Evolutionary conservation across 2,888 invertebrate genomes (phyloP), one percentile per base, ranked within the genome.

Genomic region (Pinctada fucata): DNA sequence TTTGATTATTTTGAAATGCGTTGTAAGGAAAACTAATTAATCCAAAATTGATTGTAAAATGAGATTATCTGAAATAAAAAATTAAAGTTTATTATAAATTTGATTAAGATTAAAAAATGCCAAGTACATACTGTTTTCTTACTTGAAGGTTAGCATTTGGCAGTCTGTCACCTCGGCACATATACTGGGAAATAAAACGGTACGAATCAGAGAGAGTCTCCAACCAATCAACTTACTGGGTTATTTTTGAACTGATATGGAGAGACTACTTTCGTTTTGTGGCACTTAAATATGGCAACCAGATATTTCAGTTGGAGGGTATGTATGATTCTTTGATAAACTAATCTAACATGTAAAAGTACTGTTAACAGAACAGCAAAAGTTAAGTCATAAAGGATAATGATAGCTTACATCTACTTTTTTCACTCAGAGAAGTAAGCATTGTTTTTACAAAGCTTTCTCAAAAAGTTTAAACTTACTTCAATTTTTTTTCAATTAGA

Each of bases 161-260:
- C 4, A 87, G 89, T 72, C 76, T 91, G 31, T 90, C 90, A 13
- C 89, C 91, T 1, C 83, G 89, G 8, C 77, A 85, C 31, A 89
- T 91, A 45, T 89, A 85, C 81, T 88, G 87, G 84, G 89, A 90
- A 82, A 85, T 90, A 2, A 89, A 91, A 77, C 79, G 81, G 16
- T 90, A 90, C 81, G 91, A 90, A 75, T 73, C 80, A 16, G 86
- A 88, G 69, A 82, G 89, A 58, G 83, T 84, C 3, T 81, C 87
- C 13, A 89, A 89, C 76, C 86, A 91, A 79, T 90, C 91, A n/a
- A 90, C 89, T 31, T 90, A 91, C 82, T 90, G 90, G 89, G 89
- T 91, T 58, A 88, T 89, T 74, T 91, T 91, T 84, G 90, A 91
- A 78, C 82, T 91, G 5, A 64, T 90, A 16, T 91, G 91, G 91